Evolutionary conservation across 2,113 vertebrate genomes (phyloP).

Genomic region (Hydrochoerus hydrochaeris): DNA sequence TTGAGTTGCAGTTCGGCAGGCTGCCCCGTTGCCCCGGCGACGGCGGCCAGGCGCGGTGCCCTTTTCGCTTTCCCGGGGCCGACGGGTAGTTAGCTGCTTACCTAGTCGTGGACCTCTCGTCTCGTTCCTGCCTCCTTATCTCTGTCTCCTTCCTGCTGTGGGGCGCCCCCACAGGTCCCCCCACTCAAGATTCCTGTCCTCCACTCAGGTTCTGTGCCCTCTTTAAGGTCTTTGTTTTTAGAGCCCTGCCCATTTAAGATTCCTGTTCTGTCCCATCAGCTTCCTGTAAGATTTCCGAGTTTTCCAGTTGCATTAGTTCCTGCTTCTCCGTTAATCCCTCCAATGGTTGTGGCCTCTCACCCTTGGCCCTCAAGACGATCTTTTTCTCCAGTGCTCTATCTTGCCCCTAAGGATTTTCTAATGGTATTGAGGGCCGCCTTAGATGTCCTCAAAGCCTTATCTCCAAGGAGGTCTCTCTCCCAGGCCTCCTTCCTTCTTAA

Average conservation of each 20-base stretch:
- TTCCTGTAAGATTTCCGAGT: not conserved
- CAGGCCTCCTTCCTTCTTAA: too few species aligned
- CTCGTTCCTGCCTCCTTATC: conserved; percentile 65
- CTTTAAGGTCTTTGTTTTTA: not conserved
- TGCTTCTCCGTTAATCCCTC: not conserved
- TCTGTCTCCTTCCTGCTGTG: conserved; percentile 83
- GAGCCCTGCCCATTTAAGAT: not conserved
- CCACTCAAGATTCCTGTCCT: conserved; percentile 49
- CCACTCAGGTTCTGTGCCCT: conserved; percentile 36
- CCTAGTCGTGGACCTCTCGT: not conserved
- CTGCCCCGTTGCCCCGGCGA: not conserved
- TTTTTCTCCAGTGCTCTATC: not conserved
- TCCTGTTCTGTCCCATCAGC: not conserved
- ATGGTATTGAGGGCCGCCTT: not conserved
- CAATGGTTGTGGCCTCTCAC: fast-evolving
- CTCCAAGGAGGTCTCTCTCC: too few species aligned
- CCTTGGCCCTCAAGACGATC: too few species aligned
- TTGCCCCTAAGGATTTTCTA: not conserved
- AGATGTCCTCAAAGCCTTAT: not conserved
- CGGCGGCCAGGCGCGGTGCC: not conserved
- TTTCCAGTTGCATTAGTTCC: not conserved
- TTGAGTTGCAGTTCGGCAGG: not conserved
- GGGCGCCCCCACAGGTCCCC: conserved; percentile 86
- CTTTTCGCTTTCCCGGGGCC: not conserved
- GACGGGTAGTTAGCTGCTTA: not conserved